Conservation (phyloP, 2,113 vertebrate species). For the Mesocricetus auratus region DNA sequence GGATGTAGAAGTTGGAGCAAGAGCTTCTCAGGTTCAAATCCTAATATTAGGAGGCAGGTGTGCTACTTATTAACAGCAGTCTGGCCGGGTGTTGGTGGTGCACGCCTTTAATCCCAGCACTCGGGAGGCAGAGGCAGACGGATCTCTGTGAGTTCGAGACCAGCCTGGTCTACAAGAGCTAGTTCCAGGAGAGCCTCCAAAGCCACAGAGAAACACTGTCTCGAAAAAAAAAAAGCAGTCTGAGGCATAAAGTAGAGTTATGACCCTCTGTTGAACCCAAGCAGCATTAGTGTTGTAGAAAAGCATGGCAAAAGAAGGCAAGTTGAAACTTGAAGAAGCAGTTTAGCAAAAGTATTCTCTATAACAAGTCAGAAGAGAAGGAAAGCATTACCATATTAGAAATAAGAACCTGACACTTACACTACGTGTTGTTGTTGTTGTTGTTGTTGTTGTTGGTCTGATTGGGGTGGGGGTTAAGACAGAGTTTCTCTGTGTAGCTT, state of each 20-base stretch:
- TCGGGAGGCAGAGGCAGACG: too few relatives aligned
- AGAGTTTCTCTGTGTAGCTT: background rate
- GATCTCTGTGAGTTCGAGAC: too few relatives aligned
- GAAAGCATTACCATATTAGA: background rate
- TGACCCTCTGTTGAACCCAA: background rate
- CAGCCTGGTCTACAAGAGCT: too few relatives aligned
- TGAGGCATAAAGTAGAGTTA: background rate
- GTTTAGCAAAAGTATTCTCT: background rate
- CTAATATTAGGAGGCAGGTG: background rate
- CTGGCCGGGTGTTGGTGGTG: too few relatives aligned
- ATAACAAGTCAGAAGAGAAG: background rate
- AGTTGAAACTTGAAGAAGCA: background rate
- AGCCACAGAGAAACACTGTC: too few relatives aligned
- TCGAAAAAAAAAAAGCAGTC: too few relatives aligned
- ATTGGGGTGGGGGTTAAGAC: background rate
- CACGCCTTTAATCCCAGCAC: too few relatives aligned
- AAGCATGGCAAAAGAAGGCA: background rate
- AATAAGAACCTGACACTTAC: background rate
- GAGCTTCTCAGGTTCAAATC: background rate
- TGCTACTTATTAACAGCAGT: background rate
- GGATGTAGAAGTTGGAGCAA: background rate
- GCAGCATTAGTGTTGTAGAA: background rate
- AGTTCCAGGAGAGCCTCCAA: too few relatives aligned
- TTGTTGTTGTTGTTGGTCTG: too few relatives aligned
- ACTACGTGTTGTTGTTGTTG: background rate